Conservation (phyloP, 2,797 vertebrate genomes). For the Brachyrhaphis roseni region DNA sequence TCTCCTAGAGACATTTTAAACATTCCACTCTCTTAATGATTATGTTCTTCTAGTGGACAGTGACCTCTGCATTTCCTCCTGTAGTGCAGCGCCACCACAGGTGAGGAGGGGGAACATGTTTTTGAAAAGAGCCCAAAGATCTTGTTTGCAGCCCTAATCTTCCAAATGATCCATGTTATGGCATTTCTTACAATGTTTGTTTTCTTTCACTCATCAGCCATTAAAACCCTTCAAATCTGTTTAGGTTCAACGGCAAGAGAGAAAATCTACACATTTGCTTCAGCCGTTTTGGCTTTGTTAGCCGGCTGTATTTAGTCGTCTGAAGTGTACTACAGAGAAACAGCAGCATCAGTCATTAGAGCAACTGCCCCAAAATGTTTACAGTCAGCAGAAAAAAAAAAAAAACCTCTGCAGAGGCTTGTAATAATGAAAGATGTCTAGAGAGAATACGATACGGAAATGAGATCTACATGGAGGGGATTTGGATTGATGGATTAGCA, state of each 20-base stretch:
- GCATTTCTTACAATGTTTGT: background rate
- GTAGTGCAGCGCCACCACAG: no score
- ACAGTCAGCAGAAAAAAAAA: background rate
- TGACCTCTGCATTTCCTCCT: background rate
- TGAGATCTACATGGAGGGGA: background rate
- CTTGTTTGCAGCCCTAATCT: background rate
- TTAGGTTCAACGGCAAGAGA: background rate
- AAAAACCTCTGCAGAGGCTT: background rate
- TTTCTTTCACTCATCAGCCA: background rate
- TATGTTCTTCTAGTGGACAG: background rate
- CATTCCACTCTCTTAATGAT: background rate
- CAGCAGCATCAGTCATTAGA: background rate
- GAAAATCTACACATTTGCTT: background rate
- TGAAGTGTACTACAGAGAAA: background rate
- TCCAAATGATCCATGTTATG: background rate
- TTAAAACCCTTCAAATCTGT: background rate
- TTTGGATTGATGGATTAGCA: slow-evolving; percentile 1
- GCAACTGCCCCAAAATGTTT: background rate
- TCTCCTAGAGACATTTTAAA: background rate
- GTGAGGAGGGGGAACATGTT: no score
- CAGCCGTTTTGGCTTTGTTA: background rate
- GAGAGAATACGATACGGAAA: background rate
- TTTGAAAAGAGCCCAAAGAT: background rate
- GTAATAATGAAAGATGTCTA: slow-evolving; percentile 1
- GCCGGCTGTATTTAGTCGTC: background rate